A percentile compares a stretch with the other conserved stretches of the same genome.
phyloP scores from a whole-genome alignment of 1,140 invertebrate species.

The Leptinotarsa texana region DNA sequence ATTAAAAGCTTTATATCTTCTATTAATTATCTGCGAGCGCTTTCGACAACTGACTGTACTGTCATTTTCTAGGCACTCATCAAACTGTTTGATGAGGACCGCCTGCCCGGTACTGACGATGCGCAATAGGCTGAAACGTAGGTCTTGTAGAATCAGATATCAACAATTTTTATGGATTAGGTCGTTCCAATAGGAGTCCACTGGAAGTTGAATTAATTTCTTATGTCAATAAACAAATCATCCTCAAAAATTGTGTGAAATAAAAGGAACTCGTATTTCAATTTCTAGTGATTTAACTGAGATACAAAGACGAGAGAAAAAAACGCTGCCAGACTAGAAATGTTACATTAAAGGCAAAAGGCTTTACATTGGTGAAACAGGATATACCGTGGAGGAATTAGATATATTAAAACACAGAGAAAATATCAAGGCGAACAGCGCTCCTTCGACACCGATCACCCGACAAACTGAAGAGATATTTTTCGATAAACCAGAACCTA shows the following conservation, averaged over 20 bases:
- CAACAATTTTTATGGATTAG: constrained; percentile 7
- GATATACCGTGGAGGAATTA: neutral
- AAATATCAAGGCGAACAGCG: constrained; percentile 1
- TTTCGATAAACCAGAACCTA: constrained; percentile 14
- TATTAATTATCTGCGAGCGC: too few relatives aligned
- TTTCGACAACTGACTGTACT: too few relatives aligned
- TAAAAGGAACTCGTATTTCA: neutral
- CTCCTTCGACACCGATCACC: neutral
- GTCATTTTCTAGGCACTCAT: too few relatives aligned
- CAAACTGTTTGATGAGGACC: too few relatives aligned
- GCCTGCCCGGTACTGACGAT: too few relatives aligned
- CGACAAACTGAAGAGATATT: constrained; percentile 7
- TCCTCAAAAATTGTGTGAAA: neutral
- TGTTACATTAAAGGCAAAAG: neutral
- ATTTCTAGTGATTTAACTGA: constrained; percentile 3
- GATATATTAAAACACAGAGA: neutral
- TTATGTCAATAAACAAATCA: neutral
- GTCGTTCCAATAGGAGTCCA: constrained; percentile 9
- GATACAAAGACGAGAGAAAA: neutral
- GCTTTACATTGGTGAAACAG: neutral
- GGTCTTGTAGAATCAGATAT: constrained; percentile 14
- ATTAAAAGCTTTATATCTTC: too few relatives aligned
- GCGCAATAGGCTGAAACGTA: too few relatives aligned
- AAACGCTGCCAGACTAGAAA: neutral
- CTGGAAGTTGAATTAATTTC: constrained; percentile 6